Percentiles rank a stretch among this genome's conserved stretches.
Conservation (phyloP, 2,113 vertebrate species). For the Perognathus longimembris region DNA sequence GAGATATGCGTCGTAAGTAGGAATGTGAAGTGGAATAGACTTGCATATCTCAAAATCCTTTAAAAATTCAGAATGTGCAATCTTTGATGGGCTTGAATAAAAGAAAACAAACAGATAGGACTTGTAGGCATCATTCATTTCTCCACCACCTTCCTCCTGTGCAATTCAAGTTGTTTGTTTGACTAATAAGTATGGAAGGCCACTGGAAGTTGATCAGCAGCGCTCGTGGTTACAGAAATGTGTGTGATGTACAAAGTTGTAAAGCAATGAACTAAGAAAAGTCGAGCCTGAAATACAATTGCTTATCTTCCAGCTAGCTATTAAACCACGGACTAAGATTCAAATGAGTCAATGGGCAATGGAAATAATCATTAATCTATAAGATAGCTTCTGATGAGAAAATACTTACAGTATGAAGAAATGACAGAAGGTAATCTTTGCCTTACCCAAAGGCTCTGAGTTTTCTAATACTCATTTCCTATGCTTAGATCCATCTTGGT, state of each 20-base stretch:
- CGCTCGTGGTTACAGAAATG: slow-evolving; percentile 8
- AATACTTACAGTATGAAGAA: slow-evolving; percentile 68
- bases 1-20: slow-evolving; percentile 84
- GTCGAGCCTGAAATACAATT: slow-evolving; percentile 44
- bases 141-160: background rate
- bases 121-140: slow-evolving; percentile 41
- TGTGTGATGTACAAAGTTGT: slow-evolving; percentile 52
- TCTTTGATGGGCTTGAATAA: slow-evolving; percentile 30
- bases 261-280: slow-evolving; percentile 56
- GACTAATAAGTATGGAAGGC: slow-evolving; percentile 25
- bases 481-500: background rate
- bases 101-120: slow-evolving; percentile 53
- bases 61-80: background rate
- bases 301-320: slow-evolving; percentile 1
- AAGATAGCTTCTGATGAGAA: slow-evolving; percentile 48
- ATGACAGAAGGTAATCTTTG: background rate
- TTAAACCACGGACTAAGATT: slow-evolving; percentile 25
- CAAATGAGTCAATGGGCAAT: slow-evolving; percentile 23
- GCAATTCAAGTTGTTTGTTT: slow-evolving; percentile 25
- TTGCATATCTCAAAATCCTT: slow-evolving; percentile 72
- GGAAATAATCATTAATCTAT: slow-evolving; percentile 34
- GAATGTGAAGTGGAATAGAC: slow-evolving; percentile 67
- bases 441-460: background rate
- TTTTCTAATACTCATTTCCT: background rate
- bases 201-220: slow-evolving; percentile 21